These are phyloP conservation scores for Sardina pilchardus DNA, from an alignment of 2,113 vertebrate species.

Conservation along the genomic window DNA sequence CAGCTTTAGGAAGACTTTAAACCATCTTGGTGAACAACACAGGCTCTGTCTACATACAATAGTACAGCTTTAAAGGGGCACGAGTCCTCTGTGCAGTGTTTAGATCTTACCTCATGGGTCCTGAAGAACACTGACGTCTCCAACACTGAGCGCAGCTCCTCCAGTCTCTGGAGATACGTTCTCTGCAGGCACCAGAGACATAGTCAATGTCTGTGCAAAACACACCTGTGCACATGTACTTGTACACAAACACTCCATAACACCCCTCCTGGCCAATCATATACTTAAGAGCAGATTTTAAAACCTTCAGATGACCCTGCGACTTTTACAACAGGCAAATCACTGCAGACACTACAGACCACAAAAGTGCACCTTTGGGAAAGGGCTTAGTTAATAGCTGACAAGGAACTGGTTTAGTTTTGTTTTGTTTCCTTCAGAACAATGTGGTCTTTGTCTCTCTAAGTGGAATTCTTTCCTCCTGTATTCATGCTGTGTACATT, in stretches of 20 bases:
- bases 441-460: background rate
- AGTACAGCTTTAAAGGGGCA: background rate
- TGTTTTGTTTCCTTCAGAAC: background rate
- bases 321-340: background rate
- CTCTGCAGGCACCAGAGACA: constrained; percentile 60
- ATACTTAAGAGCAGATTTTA: background rate
- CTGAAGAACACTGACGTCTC: constrained; percentile 83
- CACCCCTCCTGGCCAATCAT: background rate
- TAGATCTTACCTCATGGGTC: constrained; percentile 78
- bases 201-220: background rate
- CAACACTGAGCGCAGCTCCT: constrained; percentile 74
- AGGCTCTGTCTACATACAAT: background rate
- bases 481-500: background rate
- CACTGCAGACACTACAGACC: background rate
- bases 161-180: constrained; percentile 75
- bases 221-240: background rate
- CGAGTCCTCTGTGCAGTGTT: background rate
- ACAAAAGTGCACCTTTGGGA: background rate
- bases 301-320: background rate
- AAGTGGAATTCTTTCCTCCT: background rate
- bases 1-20: background rate
- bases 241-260: too few relatives aligned
- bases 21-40: background rate
- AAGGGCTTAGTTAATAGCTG: background rate
- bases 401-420: background rate